These are phyloP conservation scores for Dyspetes luteomarginatus DNA, from an alignment of 2,888 invertebrate genomes.

Conservation along the genomic window DNA sequence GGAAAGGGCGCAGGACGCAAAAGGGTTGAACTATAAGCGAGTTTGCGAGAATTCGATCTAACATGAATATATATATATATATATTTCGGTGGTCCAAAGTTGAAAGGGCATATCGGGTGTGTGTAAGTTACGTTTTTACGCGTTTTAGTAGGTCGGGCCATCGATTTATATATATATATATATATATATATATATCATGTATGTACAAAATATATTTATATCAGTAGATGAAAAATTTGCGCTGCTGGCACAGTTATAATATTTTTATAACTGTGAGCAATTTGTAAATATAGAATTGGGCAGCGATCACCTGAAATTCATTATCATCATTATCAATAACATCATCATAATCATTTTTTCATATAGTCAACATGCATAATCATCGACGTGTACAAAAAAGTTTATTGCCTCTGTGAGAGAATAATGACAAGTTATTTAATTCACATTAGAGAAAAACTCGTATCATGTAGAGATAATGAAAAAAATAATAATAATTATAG, in stretches of 20 bases:
- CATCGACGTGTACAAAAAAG: not conserved
- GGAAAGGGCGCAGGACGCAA: not conserved
- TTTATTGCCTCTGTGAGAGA: not conserved
- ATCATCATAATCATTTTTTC: slow-evolving; percentile 11
- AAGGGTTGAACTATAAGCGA: not conserved
- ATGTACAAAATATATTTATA: too few relatives aligned
- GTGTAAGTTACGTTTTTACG: too few relatives aligned
- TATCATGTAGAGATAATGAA: not conserved
- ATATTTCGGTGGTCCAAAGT: not conserved
- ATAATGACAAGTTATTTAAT: not conserved
- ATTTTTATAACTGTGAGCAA: slow-evolving; percentile 55
- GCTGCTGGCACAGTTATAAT: slow-evolving; percentile 42
- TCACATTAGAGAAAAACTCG: not conserved
- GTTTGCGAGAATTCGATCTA: slow-evolving; percentile 6
- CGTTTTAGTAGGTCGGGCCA: too few relatives aligned
- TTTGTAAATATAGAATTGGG: slow-evolving; percentile 57
- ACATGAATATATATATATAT: not conserved
- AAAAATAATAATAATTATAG: too few relatives aligned
- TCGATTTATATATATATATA: not conserved
- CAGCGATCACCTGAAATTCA: slow-evolving; percentile 28
- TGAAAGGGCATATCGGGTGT: too few relatives aligned
- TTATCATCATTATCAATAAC: slow-evolving; percentile 29
- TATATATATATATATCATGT: not conserved
- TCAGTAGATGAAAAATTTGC: not conserved
- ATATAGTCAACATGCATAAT: not conserved